Percentiles rank a stretch among this genome's conserved stretches.
phyloP scores from a whole-genome alignment of 2,113 vertebrate genomes.

The Agapornis roseicollis region DNA sequence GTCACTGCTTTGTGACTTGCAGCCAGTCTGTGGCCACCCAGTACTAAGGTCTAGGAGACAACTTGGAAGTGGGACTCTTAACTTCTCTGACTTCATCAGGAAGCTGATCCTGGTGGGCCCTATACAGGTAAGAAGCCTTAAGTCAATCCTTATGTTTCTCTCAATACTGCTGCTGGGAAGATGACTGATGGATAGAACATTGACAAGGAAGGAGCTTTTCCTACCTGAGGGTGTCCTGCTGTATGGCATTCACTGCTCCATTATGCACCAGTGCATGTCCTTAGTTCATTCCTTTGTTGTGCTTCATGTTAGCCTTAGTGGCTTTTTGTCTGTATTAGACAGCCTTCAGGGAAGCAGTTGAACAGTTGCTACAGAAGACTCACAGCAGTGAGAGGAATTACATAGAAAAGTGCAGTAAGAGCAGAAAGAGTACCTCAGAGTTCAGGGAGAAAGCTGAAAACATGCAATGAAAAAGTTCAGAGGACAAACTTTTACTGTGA shows the following conservation, averaged over 20 bases:
- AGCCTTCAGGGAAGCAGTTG: not conserved
- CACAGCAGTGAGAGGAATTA: not conserved
- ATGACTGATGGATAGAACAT: not conserved
- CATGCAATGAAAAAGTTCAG: not conserved
- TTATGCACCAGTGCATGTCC: accelerated
- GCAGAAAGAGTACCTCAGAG: not conserved
- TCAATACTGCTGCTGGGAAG: not conserved
- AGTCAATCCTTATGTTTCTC: not conserved
- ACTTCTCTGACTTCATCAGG: not conserved
- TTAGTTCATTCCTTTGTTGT: not conserved
- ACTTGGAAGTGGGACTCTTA: not conserved
- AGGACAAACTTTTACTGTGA: not conserved
- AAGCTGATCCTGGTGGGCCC: not conserved
- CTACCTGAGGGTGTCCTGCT: not conserved
- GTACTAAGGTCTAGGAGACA: not conserved
- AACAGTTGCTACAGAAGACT: not conserved
- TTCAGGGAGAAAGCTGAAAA: not conserved
- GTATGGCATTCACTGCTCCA: not conserved
- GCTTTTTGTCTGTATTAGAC: not conserved
- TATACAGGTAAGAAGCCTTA: not conserved
- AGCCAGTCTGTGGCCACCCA: not conserved
- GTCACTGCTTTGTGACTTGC: not conserved
- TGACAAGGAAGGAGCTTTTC: not conserved
- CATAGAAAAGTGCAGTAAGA: not conserved
- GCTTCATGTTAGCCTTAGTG: not conserved